A percentile compares a stretch with the other conserved stretches of the same genome.
Conservation (phyloP, 2,888 invertebrate species). For the Pasiphila rectangulata region DNA sequence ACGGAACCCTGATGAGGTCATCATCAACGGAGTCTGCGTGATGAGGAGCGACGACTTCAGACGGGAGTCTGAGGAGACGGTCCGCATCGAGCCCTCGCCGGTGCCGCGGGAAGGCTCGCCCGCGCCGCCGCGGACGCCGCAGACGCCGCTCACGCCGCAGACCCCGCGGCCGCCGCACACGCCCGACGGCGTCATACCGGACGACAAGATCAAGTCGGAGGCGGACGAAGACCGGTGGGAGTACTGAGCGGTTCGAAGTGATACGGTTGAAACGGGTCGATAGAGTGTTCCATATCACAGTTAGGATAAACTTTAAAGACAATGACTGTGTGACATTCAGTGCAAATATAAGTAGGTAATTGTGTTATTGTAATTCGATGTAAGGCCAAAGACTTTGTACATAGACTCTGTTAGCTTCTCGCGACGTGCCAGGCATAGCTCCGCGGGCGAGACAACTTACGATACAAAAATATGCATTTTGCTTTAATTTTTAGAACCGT, state of each 20-base stretch:
- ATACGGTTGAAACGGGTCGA: conserved; percentile 46
- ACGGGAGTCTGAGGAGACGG: conserved; percentile 84
- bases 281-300: conserved; percentile 24
- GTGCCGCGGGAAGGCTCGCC: conserved; percentile 78
- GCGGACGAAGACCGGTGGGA: conserved; percentile 84
- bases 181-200: conserved; percentile 60
- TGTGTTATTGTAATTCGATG: conserved; percentile 62
- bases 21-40: conserved; percentile 96
- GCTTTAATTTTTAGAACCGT: conserved; percentile 71
- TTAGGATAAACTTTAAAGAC: conserved; percentile 27
- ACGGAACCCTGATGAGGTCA: conserved; percentile 86
- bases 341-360: conserved; percentile 50
- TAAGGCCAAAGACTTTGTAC: conserved; percentile 79
- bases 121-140: conserved; percentile 45
- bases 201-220: conserved; percentile 81
- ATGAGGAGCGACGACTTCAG: conserved; percentile 91
- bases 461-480: conserved; percentile 78
- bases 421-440: conserved; percentile 50
- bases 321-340: conserved; percentile 44
- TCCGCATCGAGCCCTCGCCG: conserved; percentile 82
- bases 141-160: conserved; percentile 44
- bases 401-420: conserved; percentile 52
- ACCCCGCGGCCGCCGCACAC: conserved; percentile 42
- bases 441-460: conserved; percentile 55
- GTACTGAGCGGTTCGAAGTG: conserved; percentile 58